Percentiles rank a stretch among this genome's conserved stretches.
Evolutionary conservation across 2,888 invertebrate species (phyloP).

Genomic region (Chouioia cunea): DNA sequence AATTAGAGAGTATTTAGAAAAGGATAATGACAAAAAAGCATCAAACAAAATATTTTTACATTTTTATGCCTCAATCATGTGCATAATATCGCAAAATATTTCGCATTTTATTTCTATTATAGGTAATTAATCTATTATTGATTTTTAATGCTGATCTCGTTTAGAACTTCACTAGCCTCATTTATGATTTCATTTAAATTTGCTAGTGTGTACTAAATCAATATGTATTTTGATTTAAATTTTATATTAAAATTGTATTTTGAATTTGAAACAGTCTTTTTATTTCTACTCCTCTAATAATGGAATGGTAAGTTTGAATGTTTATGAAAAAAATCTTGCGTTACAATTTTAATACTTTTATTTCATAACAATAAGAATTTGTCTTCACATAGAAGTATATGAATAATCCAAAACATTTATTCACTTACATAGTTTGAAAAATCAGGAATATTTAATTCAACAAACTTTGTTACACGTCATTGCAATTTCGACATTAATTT

Average conservation of each 20-base stretch:
- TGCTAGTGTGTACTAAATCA: constrained; percentile 9
- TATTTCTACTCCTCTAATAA: constrained; percentile 7
- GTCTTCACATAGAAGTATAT: no score
- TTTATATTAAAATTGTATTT: constrained; percentile 35
- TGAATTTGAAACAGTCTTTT: constrained; percentile 37
- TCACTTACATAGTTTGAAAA: no score
- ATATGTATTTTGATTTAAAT: background rate
- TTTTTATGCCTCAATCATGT: constrained; percentile 39
- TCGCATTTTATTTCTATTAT: constrained; percentile 33
- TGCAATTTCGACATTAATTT: constrained; percentile 24
- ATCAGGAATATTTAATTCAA: no score
- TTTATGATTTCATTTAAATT: constrained; percentile 46
- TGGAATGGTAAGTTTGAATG: no score
- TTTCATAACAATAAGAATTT: no score
- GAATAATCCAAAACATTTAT: no score
- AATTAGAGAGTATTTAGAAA: constrained; percentile 33
- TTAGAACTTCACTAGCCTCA: constrained; percentile 35
- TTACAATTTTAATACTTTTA: no score
- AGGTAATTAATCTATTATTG: constrained; percentile 25
- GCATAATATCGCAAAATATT: constrained; percentile 28
- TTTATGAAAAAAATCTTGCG: no score
- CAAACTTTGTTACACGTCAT: background rate
- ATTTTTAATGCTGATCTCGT: constrained; percentile 41
- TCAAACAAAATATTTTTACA: constrained; percentile 46
- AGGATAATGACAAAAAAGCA: constrained; percentile 5